Percentiles rank a stretch among this genome's conserved stretches.
Evolutionary conservation across 2,113 vertebrate genomes (phyloP).

Genomic region (Xyrauchen texanus): DNA sequence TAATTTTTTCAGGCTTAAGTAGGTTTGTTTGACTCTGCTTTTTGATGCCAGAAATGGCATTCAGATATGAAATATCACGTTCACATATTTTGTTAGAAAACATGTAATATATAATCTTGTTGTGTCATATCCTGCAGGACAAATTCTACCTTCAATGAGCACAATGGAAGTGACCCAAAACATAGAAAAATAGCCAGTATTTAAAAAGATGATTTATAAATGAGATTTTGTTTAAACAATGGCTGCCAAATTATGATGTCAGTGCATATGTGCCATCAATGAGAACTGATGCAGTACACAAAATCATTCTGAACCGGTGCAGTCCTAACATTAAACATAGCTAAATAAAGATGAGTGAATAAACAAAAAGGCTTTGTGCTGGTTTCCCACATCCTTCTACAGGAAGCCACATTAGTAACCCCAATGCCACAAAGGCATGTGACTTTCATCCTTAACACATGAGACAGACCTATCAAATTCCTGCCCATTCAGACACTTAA

Average conservation of each 20-base stretch:
- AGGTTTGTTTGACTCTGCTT: background rate
- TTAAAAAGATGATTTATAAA: too few relatives aligned
- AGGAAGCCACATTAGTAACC: slow-evolving; percentile 37
- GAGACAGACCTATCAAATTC: too few relatives aligned
- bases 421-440: too few relatives aligned
- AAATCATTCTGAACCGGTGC: background rate
- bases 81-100: background rate
- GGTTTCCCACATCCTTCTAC: slow-evolving; percentile 29
- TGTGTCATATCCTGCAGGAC: too few relatives aligned
- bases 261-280: background rate
- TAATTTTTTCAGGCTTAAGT: background rate
- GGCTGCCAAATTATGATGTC: background rate
- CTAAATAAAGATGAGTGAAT: slow-evolving; percentile 25
- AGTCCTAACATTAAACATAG: background rate
- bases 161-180: background rate
- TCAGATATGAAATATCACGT: background rate
- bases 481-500: too few relatives aligned
- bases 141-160: too few relatives aligned
- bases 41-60: background rate
- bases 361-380: slow-evolving; percentile 44
- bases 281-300: background rate
- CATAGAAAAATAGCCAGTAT: background rate
- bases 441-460: too few relatives aligned
- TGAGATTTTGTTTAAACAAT: background rate
- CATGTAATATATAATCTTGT: background rate